Evolutionary conservation across 2,113 vertebrate genomes (phyloP), one percentile per base, ranked within the genome.

Genomic region (Phylloscopus whistleri): DNA sequence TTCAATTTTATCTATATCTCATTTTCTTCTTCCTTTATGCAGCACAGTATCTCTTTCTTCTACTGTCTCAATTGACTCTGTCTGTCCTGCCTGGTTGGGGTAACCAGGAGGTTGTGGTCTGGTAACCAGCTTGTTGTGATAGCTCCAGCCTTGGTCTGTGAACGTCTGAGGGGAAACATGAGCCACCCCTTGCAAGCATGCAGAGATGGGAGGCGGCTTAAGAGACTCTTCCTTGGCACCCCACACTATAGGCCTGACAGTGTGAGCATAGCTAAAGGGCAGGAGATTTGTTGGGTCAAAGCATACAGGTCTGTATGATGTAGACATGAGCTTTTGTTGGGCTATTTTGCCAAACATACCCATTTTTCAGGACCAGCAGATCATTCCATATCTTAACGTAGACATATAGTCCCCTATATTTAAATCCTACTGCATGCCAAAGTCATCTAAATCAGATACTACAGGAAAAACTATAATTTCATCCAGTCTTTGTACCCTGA

Each of bases 71-170:
- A 10, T 3, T 84, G 37, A 2, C 22, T 80, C 16, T 31, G 23
- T 43, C 62, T 88, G 49, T 68, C 24, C 33, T 79, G 24, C 0
- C 1, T 2, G 3, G 21, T 1, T 72, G 23, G 41, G 11, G 1
- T 26, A 13, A 67, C 16, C 33, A 56, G 33, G 35, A 81, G 18
- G 6, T 7, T 39, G 43, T 70, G 73, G 10, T 67, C 26, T 55
- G 55, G 14, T 52, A 62, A 22, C 28, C 26, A 39, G 17, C 33
- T 63, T 39, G 22, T 31, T 73, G 16, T 18, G 37, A 33, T 16
- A 64, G 26, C 30, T 90, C 26, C 56, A 78, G 33, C 30, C 59
- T 59, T 2, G 2, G 8, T 37, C 27, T 80, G 46, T 31, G 62
- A 83, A 28, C 27, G 20, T 10, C 41, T 43, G 24, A 13, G 43